Evolutionary conservation across 2,797 vertebrate genomes (phyloP), one percentile per base, ranked within the genome.

Genomic region (Cyprinodon diabolis): DNA sequence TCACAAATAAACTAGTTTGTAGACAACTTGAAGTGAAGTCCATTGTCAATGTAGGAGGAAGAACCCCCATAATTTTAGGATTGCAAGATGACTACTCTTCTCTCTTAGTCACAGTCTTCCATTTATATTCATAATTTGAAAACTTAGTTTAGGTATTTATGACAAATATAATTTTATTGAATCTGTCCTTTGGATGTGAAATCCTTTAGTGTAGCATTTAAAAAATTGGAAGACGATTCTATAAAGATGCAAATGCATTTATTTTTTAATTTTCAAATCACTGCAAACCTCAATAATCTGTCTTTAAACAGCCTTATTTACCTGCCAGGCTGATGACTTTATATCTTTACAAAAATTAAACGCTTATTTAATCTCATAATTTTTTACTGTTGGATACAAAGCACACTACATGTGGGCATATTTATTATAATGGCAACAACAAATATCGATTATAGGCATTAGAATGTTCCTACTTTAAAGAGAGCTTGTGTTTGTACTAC

Each of bases 261-360:
- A 30, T 30, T 30, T 30, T 30, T 30, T 30, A 30, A 30, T n/a
- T 43, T 43, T 65, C 19, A 45, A 37, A 43, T 43, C 37, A 23
- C 19, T 45, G 77, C 37, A 12, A 40, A 14, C 60, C 37, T 10
- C 10, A 67, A 70, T 67, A 62, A 30, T 19, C 72, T 71, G 79
- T 58, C 74, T 77, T 49, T 40, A 80, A 79, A 69, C 43, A 65
- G 43, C 49, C 52, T 62, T 54, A 45, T 62, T 71, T 68, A 81
- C 71, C 66, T 80, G 49, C 69, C 80, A 85, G 23, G 56, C 72
- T 90, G 75, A 90, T 58, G 35, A 47, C 72, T 89, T 84, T 72
- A 76, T 69, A 82, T 91, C 84, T 87, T 89, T 86, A 81, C 67
- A 81, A 88, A 84, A 85, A 91, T 91, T 78, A 89, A 92, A 93